Evolutionary conservation across 2,797 vertebrate genomes (phyloP).

Genomic region (Ciconia nigra): DNA sequence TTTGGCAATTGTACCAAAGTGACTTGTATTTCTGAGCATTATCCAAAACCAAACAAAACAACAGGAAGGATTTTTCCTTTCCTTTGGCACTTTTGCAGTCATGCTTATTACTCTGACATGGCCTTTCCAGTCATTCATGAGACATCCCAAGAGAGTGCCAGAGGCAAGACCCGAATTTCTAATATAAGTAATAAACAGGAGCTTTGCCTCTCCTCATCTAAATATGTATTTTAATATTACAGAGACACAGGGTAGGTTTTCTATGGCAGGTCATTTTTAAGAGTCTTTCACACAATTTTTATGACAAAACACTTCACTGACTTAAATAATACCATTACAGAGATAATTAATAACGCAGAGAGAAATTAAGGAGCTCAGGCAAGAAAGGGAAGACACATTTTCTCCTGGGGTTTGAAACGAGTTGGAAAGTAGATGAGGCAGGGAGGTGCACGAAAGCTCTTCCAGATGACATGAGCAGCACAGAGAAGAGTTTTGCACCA

Average conservation of each 20-base stretch:
- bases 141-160: neutral
- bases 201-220: neutral
- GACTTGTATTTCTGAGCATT: neutral
- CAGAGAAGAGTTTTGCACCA: neutral
- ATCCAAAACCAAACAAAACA: neutral
- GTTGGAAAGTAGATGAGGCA: neutral
- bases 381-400: neutral
- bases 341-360: neutral
- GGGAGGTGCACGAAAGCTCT: neutral
- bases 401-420: neutral
- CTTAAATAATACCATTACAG: neutral
- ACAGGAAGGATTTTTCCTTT: neutral
- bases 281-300: neutral
- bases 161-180: neutral
- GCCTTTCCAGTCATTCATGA: neutral
- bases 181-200: neutral
- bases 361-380: neutral
- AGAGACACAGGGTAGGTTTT: neutral
- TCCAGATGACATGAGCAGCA: neutral
- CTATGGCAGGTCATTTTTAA: neutral
- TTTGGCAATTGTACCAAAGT: neutral
- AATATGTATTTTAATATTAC: neutral
- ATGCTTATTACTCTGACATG: neutral
- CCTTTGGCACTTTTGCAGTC: neutral
- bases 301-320: neutral